Evolutionary conservation across 2,888 invertebrate genomes (phyloP), one percentile per base, ranked within the genome.

Genomic region (Agriopis marginaria): DNA sequence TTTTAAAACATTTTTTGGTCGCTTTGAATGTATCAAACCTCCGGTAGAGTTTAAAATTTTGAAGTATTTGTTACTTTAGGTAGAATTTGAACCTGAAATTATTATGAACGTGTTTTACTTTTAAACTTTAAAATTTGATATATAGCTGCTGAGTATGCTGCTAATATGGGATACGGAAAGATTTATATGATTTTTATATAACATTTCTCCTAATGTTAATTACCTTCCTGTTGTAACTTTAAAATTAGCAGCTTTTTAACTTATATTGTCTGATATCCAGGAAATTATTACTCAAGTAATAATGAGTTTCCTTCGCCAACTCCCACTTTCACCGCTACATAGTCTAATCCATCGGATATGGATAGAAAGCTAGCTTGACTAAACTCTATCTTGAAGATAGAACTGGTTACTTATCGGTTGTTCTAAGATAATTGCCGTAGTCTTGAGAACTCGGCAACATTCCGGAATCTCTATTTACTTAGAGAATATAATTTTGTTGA

Each of bases 361-460:
- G 62, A 72, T 78, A 83, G 82, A 82, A 82, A 82, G 79, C 79
- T 74, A n/a, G 14, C 64, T 51, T 58, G 14, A 14, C 55, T 55
- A n/a, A 40, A 40, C 58, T 58, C 45, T 8, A 50, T 23, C 70
- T 72, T 23, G 58, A 64, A 76, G 66, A 75, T 70, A 42, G 14
- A 64, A 68, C 68, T 39, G 45, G 68, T 63, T 58, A 51, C 58
- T 47, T 56, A 59, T 68, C 68, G 45, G 56, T 58, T 56, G 47
- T 55, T 73, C 58, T 50, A 61, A 40, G 47, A 55, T 70, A 66
- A 62, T 66, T 66, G 61, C 67, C 63, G 72, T 60, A 58, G 23
- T 61, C 66, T 39, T n/a, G 53, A 51, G 60, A 59, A 66, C 45
- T 40, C 64, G 9, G 12, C 7, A 42, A 17, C 23, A 17, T 56